These are phyloP conservation scores for Zootoca vivipara DNA, from an alignment of 2,113 vertebrate genomes.

Conservation along the genomic window DNA sequence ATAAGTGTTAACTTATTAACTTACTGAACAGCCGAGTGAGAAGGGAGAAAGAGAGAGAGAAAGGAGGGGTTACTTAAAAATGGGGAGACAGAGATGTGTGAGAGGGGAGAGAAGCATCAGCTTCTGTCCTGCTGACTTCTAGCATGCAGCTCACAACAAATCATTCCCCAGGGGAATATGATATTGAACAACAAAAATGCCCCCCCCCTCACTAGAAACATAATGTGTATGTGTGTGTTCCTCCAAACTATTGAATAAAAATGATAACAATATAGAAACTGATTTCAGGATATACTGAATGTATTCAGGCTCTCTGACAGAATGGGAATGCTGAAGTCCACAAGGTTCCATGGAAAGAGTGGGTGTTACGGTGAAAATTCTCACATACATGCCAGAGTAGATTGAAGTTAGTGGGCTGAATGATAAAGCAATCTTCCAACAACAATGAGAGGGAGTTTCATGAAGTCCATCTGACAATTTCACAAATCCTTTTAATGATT, in stretches of 20 bases:
- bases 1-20: too few relatives aligned
- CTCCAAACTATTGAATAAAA: slow-evolving; percentile 1
- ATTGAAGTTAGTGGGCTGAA: slow-evolving; percentile 34
- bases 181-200: too few relatives aligned
- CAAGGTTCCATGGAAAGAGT: background rate
- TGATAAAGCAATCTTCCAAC: background rate
- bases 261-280: slow-evolving; percentile 17
- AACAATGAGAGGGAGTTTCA: background rate
- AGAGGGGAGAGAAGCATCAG: too few relatives aligned
- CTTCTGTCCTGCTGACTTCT: too few relatives aligned
- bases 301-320: slow-evolving; percentile 37
- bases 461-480: background rate
- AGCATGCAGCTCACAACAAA: too few relatives aligned
- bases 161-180: too few relatives aligned
- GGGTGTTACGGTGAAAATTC: slow-evolving; percentile 39
- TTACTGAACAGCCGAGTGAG: too few relatives aligned
- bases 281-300: slow-evolving; percentile 15
- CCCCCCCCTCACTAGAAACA: too few relatives aligned
- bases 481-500: background rate
- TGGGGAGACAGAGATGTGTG: too few relatives aligned
- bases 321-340: slow-evolving; percentile 32
- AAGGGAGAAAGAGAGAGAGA: too few relatives aligned
- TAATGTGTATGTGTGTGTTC: background rate
- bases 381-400: slow-evolving; percentile 33
- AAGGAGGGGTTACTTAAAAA: too few relatives aligned